Conservation (phyloP, 2,113 vertebrate species). For the Cnemophilus loriae region DNA sequence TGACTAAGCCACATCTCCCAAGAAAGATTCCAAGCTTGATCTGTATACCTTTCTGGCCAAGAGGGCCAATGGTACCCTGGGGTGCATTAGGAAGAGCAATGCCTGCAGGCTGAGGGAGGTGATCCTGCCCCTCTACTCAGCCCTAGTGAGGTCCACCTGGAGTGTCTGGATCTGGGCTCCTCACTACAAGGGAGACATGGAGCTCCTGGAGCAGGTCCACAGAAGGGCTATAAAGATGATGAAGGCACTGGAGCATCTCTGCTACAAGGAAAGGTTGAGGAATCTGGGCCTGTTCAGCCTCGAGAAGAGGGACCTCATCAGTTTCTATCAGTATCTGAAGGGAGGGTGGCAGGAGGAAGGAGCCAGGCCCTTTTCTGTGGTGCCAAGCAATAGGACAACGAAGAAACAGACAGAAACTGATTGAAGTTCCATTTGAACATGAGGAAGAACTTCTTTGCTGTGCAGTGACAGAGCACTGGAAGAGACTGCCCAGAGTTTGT, state of each 20-base stretch:
- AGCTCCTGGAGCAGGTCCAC: neutral
- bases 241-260: neutral
- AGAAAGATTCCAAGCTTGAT: neutral
- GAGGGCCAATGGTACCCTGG: neutral
- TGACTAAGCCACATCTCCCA: neutral
- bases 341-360: neutral
- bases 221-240: too few relatives aligned
- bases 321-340: neutral
- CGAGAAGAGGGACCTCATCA: rapidly evolving
- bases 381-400: neutral
- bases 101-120: neutral
- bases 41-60: neutral
- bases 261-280: neutral
- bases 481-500: neutral
- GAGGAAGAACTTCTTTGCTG: neutral
- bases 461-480: neutral
- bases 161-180: neutral
- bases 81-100: neutral
- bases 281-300: neutral
- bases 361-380: neutral
- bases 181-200: neutral
- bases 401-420: neutral
- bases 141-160: neutral
- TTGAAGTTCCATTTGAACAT: neutral
- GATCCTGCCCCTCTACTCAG: neutral